Evolutionary conservation across 2,888 invertebrate genomes (phyloP), one percentile per base, ranked within the genome.

Genomic region (Balanococcus diminutus): DNA sequence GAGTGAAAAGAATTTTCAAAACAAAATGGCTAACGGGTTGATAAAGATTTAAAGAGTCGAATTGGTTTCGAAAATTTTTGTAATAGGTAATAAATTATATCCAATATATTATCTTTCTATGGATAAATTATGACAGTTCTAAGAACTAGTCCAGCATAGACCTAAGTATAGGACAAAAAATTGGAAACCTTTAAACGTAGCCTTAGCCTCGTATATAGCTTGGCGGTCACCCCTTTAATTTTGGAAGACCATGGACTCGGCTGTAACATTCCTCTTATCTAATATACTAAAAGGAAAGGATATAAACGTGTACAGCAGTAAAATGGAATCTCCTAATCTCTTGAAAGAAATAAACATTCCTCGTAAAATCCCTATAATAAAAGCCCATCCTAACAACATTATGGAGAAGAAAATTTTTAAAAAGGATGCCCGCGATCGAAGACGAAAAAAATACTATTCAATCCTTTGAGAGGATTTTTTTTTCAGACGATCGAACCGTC

Each of bases 251-350:
- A n/a, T 61, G n/a, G 61, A 61, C 16, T 16, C 2, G 32, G n/a
- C n/a, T 22, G 51, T 51, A 82, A 51, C 82, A 82, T 82, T 82
- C 82, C 82, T 82, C 16, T 82, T 56, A 16, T 82, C 82, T 51
- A 81, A 82, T 82, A 82, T 56, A 82, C 82, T 82, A 82, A 82
- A 82, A 82, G 82, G 82, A 82, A 82, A 82, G 82, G 82, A 82
- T 82, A 82, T 82, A 82, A 82, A 82, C 31, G 82, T 51, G 42
- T 28, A 42, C 14, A 19, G 82, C 51, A 82, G 51, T 82, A 82
- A 82, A 82, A 82, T 51, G 46, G 51, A 82, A 82, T 82, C 82
- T 82, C 42, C 82, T 82, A 82, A 82, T 82, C 82, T 82, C 82
- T 46, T 31, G 51, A 51, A 82, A 46, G 82, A 51, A 82, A 82